Base-by-base conservation (phyloP, 1,140 invertebrate species). In the Holotrichia oblita region DNA sequence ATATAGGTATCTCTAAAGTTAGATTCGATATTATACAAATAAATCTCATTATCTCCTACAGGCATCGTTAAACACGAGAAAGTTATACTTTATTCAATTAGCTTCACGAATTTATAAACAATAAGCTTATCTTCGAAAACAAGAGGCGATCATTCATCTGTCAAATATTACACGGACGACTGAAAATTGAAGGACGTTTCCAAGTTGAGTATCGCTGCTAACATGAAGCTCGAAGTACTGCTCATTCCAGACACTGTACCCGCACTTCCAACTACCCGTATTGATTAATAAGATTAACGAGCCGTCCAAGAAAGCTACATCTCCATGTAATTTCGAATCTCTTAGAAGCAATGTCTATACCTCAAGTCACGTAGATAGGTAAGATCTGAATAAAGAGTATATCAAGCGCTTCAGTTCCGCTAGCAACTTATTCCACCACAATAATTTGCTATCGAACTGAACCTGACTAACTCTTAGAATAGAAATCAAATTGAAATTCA, bases 241-340 rank as follows among this genome's bases (percentile, higher is more conserved):
- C 61, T 22, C 61, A 69, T 22, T 7, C 17, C 61, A 69, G 61
- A 14, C 61, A 20, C 14, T 17, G 48, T 55, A 55, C 48, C 48
- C 22, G 22, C 61, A 34, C 61, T 69, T 22, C 17, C 17, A 69
- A 69, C 61, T 24, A 69, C 61, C 61, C 61, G 61, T 69, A 69
- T 69, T 22, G 61, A 69, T 69, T 69, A 69, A 69, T 69, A 69
- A 69, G 61, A 69, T 69, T 69, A 69, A 69, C 61, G 61, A 69
- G 61, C 61, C 61, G 61, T 69, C 61, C 61, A 69, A 69, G 61
- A 69, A 69, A 69, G 61, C 27, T 69, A 69, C 61, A 69, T 69
- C 17, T 69, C 61, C 61, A 69, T 69, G 61, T 69, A 69, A 69
- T 69, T 69, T 69, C 61, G 61, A 17, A 22, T 34, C 61, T 69